A percentile compares a stretch with the other conserved stretches of the same genome.
phyloP scores from a whole-genome alignment of 2,113 vertebrate species.

The Periophthalmodon schlosseri region DNA sequence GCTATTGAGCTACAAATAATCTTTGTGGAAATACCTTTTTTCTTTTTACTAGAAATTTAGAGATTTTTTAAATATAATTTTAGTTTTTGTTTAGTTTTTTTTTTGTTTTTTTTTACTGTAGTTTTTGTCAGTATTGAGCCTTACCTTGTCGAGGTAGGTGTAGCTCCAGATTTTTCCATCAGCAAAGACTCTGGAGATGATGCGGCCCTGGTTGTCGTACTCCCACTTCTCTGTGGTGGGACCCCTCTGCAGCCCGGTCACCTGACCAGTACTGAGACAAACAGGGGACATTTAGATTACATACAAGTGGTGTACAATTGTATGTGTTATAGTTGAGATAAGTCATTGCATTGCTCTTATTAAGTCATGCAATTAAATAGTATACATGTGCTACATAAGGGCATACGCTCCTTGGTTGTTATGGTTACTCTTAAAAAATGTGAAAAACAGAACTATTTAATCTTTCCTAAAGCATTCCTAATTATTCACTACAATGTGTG shows the following conservation, averaged over 20 bases:
- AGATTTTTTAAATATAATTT: no score
- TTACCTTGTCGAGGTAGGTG: conserved; percentile 96
- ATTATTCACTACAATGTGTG: no score
- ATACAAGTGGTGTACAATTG: background rate
- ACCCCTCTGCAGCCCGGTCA: conserved; percentile 92
- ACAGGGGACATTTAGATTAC: background rate
- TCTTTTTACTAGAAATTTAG: no score
- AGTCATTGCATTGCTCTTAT: no score
- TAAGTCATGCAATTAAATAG: no score
- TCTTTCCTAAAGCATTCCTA: no score
- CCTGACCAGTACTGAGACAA: conserved; percentile 83
- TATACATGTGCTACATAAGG: background rate
- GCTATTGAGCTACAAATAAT: no score
- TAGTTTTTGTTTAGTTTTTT: no score
- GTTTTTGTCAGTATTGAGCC: background rate
- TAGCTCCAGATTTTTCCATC: conserved; percentile 98
- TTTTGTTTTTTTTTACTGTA: background rate
- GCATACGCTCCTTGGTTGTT: no score
- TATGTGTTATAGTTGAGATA: background rate
- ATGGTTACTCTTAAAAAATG: no score
- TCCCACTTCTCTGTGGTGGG: conserved; percentile 91
- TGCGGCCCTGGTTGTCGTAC: conserved; percentile 92
- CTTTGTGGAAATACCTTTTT: no score
- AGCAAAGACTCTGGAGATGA: conserved; percentile 92
- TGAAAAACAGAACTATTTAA: no score